phyloP scores from a whole-genome alignment of 2,888 invertebrate species.

The Falcaria lacertinaria region DNA sequence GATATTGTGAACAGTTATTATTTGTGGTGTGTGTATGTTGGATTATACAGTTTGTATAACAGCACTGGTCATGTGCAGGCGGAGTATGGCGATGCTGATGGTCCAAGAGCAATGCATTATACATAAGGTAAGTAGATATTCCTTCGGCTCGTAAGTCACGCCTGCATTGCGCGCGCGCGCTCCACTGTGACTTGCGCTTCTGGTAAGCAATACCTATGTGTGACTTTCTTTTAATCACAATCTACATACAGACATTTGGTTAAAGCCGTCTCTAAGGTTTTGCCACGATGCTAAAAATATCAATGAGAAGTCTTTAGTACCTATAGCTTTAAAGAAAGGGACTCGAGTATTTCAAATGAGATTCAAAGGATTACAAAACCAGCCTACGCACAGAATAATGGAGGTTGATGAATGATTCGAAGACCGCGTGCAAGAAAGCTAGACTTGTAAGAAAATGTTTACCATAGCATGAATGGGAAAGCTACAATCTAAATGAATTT shows the following conservation, averaged over 20 bases:
- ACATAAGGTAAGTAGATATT: slow-evolving; percentile 59
- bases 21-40: no score
- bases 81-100: no score
- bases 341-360: no score
- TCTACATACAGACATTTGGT: neutral
- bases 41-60: slow-evolving; percentile 35
- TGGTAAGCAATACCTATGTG: slow-evolving; percentile 48
- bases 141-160: slow-evolving; percentile 47
- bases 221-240: slow-evolving; percentile 54
- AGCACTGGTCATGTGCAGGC: no score
- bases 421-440: neutral
- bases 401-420: neutral
- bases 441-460: neutral
- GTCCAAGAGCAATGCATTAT: slow-evolving; percentile 46
- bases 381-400: neutral
- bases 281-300: neutral
- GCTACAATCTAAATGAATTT: neutral
- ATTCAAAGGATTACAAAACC: no score
- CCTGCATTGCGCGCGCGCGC: slow-evolving; percentile 51
- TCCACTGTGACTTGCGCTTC: slow-evolving; percentile 51
- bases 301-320: no score
- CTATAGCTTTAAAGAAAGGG: no score
- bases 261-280: neutral
- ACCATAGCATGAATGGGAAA: neutral
- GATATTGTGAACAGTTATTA: no score